Evolutionary conservation across 2,888 invertebrate species (phyloP).

Genomic region (Chromoteleia sp.): DNA sequence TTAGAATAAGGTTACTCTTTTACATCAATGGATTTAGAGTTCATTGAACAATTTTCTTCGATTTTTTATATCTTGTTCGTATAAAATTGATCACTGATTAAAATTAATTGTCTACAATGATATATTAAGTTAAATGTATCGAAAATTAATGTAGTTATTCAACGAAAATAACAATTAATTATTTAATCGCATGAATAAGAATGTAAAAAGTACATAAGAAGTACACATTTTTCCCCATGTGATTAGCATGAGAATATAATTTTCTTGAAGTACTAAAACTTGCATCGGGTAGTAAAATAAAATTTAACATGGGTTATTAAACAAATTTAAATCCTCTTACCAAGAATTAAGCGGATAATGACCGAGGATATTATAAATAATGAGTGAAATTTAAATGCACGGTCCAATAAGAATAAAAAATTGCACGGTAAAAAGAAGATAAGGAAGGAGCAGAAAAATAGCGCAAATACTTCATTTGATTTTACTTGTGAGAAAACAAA

Average conservation of each 20-base stretch:
- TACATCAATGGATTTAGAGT: too few species aligned
- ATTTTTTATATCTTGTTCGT: too few species aligned
- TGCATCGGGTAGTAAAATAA: not conserved
- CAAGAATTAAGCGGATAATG: conserved; percentile 27
- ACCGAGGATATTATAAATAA: conserved; percentile 26
- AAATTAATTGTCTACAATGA: too few species aligned
- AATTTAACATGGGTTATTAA: conserved; percentile 17
- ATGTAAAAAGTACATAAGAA: too few species aligned
- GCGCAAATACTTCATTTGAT: conserved; percentile 43
- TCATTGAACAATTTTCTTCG: too few species aligned
- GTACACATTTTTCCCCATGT: too few species aligned
- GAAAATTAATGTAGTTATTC: too few species aligned
- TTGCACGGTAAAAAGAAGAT: conserved; percentile 16
- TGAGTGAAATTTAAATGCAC: conserved; percentile 37
- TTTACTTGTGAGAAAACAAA: conserved; percentile 44
- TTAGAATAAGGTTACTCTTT: too few species aligned
- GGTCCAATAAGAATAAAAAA: conserved; percentile 18
- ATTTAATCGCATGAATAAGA: too few species aligned
- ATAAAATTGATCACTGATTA: too few species aligned
- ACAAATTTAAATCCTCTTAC: conserved; percentile 26
- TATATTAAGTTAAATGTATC: too few species aligned
- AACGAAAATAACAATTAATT: too few species aligned
- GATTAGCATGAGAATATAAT: not conserved
- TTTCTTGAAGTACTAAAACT: not conserved
- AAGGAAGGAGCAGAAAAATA: conserved; percentile 27